A percentile compares a stretch with the other conserved stretches of the same genome.
These are phyloP conservation scores for Lomographa bimaculata DNA, from an alignment of 2,888 invertebrate species.

Conservation along the genomic window DNA sequence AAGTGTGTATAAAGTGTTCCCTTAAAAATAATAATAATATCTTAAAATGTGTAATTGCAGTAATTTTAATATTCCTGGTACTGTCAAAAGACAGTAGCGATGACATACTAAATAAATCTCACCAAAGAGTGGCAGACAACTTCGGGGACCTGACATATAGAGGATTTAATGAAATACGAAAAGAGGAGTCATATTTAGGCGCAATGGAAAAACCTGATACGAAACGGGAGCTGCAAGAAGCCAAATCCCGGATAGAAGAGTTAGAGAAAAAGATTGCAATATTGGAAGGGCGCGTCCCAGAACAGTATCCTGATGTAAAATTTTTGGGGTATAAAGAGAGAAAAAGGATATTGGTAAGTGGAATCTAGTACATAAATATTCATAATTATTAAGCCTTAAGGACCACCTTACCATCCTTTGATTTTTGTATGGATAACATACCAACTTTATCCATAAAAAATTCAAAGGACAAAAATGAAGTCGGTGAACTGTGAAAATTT, in stretches of 20 bases:
- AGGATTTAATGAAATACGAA: slow-evolving; percentile 54
- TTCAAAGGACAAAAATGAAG: too few species aligned
- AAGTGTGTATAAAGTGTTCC: too few species aligned
- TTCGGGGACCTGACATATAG: slow-evolving; percentile 50
- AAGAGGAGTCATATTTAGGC: too few species aligned
- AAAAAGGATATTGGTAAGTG: slow-evolving; percentile 93
- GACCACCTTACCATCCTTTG: too few species aligned
- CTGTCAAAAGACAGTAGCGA: slow-evolving; percentile 28
- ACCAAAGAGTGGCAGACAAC: slow-evolving; percentile 52
- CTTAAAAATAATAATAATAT: too few species aligned
- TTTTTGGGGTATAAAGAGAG: slow-evolving; percentile 96
- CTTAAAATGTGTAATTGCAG: slow-evolving; percentile 48
- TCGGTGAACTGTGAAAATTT: too few species aligned
- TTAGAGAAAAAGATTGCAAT: slow-evolving; percentile 89
- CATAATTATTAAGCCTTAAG: too few species aligned
- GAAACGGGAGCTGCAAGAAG: slow-evolving; percentile 83
- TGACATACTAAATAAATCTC: slow-evolving; percentile 32
- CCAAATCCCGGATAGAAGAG: slow-evolving; percentile 85
- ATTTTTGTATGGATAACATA: too few species aligned
- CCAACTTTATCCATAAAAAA: too few species aligned
- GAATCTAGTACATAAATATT: not conserved
- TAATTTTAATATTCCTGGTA: slow-evolving; percentile 62
- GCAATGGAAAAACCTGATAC: slow-evolving; percentile 49
- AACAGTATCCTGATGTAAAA: slow-evolving; percentile 95
- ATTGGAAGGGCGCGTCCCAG: slow-evolving; percentile 89